Evolutionary conservation across 2,113 vertebrate species (phyloP).

Genomic region (Bombycilla garrulus): DNA sequence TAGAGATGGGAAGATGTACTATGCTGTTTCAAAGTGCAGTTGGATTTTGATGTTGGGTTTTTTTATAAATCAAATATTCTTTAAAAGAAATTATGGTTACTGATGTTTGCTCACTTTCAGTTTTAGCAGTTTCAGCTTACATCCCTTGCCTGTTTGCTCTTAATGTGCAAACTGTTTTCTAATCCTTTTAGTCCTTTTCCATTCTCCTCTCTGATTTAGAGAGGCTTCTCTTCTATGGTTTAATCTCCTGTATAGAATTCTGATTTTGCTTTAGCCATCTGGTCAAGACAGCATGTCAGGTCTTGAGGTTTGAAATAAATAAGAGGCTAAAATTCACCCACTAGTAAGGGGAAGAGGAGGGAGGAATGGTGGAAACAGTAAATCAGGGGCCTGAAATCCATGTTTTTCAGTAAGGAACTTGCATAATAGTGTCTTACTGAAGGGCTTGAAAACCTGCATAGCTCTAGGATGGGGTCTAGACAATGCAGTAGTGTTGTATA

Average conservation of each 20-base stretch:
- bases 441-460: not conserved
- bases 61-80: not conserved
- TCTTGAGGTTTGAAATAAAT: not conserved
- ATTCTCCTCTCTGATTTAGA: not conserved
- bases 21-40: not conserved
- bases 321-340: not conserved
- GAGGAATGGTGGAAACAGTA: not conserved
- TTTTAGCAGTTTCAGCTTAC: not conserved
- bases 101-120: not conserved
- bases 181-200: not conserved
- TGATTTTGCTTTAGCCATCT: not conserved
- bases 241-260: not conserved
- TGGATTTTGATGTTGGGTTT: not conserved
- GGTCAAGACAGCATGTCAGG: not conserved
- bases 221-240: not conserved
- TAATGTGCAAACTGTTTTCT: not conserved
- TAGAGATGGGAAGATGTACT: not conserved
- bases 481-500: not conserved
- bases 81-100: not conserved
- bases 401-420: not conserved
- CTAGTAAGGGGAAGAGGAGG: not conserved
- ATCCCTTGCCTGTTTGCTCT: not conserved
- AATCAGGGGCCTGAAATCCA: not conserved
- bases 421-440: not conserved
- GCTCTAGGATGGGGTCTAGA: not conserved